phyloP scores from a whole-genome alignment of 1,140 invertebrate species.

The Pseudomyrmex cubaensis region DNA sequence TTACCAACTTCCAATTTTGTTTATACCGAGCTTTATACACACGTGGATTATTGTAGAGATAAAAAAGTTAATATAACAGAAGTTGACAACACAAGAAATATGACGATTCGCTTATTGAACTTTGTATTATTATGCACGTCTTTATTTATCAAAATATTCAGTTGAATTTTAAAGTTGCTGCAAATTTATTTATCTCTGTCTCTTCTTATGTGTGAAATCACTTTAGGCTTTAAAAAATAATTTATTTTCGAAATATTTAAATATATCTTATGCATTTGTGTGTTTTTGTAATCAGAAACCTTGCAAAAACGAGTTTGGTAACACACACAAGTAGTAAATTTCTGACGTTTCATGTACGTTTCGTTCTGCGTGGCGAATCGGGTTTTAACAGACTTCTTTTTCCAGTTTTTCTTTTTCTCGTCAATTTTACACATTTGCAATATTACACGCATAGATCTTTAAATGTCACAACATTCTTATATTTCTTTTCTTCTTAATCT shows the following conservation, averaged over 20 bases:
- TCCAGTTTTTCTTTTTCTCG: neutral
- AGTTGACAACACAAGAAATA: neutral
- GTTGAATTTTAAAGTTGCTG: too few relatives aligned
- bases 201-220: too few relatives aligned
- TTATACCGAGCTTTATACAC: neutral
- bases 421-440: neutral
- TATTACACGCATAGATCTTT: too few relatives aligned
- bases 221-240: too few relatives aligned
- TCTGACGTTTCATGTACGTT: neutral
- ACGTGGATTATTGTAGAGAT: neutral
- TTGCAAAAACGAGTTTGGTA: too few relatives aligned
- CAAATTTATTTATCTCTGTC: too few relatives aligned
- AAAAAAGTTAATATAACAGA: neutral
- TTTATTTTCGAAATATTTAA: too few relatives aligned
- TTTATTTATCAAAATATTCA: neutral
- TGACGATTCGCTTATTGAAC: neutral
- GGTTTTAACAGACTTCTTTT: neutral
- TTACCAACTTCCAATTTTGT: conserved; percentile 8
- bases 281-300: too few relatives aligned
- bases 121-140: neutral
- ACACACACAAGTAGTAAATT: too few relatives aligned
- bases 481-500: neutral
- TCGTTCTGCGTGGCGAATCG: neutral
- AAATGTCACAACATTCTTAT: too few relatives aligned
- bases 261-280: too few relatives aligned